Conservation (phyloP, 1,140 invertebrate genomes). For the Drosophila insularis region DNA sequence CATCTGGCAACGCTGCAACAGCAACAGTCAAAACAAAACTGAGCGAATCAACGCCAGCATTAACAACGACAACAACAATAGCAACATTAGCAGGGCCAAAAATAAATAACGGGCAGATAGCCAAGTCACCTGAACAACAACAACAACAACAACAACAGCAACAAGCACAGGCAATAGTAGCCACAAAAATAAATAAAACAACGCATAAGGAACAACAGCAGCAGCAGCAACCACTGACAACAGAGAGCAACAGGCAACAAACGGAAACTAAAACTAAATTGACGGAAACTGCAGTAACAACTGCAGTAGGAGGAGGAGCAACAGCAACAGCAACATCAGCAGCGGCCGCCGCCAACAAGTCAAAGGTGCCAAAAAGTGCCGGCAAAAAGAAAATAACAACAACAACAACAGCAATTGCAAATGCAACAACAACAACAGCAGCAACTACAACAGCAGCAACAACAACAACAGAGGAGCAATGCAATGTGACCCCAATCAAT, state of each 20-base stretch:
- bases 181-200: slow-evolving; percentile 75
- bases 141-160: slow-evolving; percentile 50
- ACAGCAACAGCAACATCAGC: slow-evolving; percentile 30
- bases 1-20: slow-evolving; percentile 53
- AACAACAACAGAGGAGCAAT: slow-evolving; percentile 31
- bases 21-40: slow-evolving; percentile 47
- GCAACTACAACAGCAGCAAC: background rate
- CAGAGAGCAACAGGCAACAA: slow-evolving; percentile 48
- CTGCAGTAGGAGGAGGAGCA: slow-evolving; percentile 41
- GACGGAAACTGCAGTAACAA: slow-evolving; percentile 54
- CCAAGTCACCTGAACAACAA: slow-evolving; percentile 82
- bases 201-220: slow-evolving; percentile 70
- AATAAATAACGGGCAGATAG: slow-evolving; percentile 78
- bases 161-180: slow-evolving; percentile 31
- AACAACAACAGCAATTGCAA: slow-evolving; percentile 18
- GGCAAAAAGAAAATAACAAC: slow-evolving; percentile 62
- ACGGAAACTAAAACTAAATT: slow-evolving; percentile 78
- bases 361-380: slow-evolving; percentile 49
- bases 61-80: slow-evolving; percentile 41
- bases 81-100: slow-evolving; percentile 67
- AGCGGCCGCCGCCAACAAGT: slow-evolving; percentile 3
- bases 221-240: slow-evolving; percentile 41
- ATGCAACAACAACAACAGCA: slow-evolving; percentile 27
- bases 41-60: slow-evolving; percentile 31
- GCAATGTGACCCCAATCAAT: slow-evolving; percentile 81